Evolutionary conservation across 2,113 vertebrate genomes (phyloP).

Genomic region (Myanophis thanlyinensis): DNA sequence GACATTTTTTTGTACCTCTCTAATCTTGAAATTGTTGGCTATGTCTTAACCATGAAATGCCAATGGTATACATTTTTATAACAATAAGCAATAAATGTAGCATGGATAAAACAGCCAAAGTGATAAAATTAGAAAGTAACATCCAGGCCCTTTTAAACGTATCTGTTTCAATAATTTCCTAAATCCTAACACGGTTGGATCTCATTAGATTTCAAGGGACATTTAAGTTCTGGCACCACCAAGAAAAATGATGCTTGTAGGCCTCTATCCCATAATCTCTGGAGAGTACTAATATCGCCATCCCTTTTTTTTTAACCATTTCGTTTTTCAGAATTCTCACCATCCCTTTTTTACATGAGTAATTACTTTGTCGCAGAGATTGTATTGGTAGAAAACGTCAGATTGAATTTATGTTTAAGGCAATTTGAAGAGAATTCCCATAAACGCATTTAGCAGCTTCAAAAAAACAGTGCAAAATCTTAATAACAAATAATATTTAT

Average conservation of each 20-base stretch:
- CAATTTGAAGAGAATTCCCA: not conserved
- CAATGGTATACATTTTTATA: not conserved
- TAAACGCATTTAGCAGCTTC: not conserved
- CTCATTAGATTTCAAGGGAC: not conserved
- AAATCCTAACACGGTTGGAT: not conserved
- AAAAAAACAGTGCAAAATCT: constrained; percentile 18
- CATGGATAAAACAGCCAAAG: not conserved
- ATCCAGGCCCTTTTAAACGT: not conserved
- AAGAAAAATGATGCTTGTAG: not conserved
- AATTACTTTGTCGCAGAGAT: not conserved
- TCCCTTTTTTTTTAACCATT: too few species aligned
- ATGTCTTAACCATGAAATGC: not conserved
- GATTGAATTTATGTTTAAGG: not conserved
- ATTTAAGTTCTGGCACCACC: not conserved
- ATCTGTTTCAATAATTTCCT: not conserved
- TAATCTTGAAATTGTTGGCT: not conserved
- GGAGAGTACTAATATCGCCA: not conserved
- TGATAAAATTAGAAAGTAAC: not conserved
- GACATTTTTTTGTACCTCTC: not conserved
- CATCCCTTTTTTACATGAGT: not conserved
- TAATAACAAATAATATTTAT: not conserved
- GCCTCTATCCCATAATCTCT: not conserved
- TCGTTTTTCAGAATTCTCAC: too few species aligned
- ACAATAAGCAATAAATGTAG: not conserved
- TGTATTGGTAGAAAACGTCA: not conserved